phyloP scores from a whole-genome alignment of 2,888 invertebrate genomes.

The Cylloceria caligata region DNA sequence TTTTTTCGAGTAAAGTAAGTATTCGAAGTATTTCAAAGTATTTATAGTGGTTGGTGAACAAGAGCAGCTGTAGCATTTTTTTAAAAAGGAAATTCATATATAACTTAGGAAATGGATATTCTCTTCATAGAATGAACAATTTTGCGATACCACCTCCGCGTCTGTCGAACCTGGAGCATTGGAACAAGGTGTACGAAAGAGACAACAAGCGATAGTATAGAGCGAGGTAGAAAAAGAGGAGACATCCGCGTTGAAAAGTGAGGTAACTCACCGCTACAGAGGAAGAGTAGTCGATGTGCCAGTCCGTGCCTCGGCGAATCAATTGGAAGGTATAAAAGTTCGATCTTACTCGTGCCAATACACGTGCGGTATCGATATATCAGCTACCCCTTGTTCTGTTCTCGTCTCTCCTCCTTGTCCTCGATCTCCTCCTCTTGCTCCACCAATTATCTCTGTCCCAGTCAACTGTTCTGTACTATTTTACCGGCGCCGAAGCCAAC shows the following conservation, averaged over 20 bases:
- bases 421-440: neutral
- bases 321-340: conserved; percentile 59
- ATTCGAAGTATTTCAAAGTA: no score
- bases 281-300: conserved; percentile 6
- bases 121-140: neutral
- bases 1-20: no score
- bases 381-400: neutral
- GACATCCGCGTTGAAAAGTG: neutral
- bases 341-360: conserved; percentile 34
- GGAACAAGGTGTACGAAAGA: conserved; percentile 8
- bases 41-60: no score
- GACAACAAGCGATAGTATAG: neutral
- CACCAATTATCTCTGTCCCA: conserved; percentile 25
- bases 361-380: conserved; percentile 35
- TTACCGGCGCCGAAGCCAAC: neutral
- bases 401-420: neutral
- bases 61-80: neutral
- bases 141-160: neutral
- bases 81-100: neutral
- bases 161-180: neutral
- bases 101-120: neutral
- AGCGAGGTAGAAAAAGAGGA: neutral
- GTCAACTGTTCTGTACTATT: neutral
- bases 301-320: conserved; percentile 34
- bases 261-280: conserved; percentile 16